A percentile compares a stretch with the other conserved stretches of the same genome.
phyloP scores from a whole-genome alignment of 2,797 vertebrate genomes.

The Propithecus deckenii region DNA sequence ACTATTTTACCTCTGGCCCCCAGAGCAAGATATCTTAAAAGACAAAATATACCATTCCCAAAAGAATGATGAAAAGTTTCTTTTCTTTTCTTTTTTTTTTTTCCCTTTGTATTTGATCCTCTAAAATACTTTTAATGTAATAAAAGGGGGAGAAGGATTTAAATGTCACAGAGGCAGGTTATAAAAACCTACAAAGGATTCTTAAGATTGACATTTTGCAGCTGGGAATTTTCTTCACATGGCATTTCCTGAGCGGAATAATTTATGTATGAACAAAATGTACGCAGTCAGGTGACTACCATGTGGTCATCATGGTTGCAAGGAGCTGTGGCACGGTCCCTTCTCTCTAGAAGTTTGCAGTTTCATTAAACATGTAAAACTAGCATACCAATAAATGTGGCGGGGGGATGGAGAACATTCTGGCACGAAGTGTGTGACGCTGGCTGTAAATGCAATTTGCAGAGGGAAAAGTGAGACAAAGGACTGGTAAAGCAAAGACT shows the following conservation, averaged over 20 bases:
- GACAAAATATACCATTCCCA: conserved; percentile 42
- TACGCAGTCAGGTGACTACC: not conserved
- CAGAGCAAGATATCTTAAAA: not conserved
- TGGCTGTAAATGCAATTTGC: not conserved
- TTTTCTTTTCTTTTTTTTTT: not conserved
- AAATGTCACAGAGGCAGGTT: conserved; percentile 51
- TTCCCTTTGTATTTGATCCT: conserved; percentile 11
- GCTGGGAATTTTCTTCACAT: not conserved
- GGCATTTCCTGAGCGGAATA: not conserved
- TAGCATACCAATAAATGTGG: not conserved
- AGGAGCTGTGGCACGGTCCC: not conserved
- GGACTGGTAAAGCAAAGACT: not conserved
- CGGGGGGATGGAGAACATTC: not conserved
- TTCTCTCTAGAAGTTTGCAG: not conserved
- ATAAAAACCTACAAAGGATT: conserved; percentile 40
- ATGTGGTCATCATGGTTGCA: no score
- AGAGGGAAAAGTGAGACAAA: not conserved
- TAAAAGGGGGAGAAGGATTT: not conserved
- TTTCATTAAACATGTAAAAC: not conserved
- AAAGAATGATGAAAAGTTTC: conserved; percentile 32
- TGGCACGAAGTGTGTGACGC: not conserved
- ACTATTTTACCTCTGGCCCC: not conserved
- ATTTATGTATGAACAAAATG: not conserved
- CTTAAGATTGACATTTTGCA: conserved; percentile 27
- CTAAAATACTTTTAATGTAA: conserved; percentile 56